Evolutionary conservation across 1,140 invertebrate genomes (phyloP), one percentile per base, ranked within the genome.

Genomic region (Calosoma granatense): DNA sequence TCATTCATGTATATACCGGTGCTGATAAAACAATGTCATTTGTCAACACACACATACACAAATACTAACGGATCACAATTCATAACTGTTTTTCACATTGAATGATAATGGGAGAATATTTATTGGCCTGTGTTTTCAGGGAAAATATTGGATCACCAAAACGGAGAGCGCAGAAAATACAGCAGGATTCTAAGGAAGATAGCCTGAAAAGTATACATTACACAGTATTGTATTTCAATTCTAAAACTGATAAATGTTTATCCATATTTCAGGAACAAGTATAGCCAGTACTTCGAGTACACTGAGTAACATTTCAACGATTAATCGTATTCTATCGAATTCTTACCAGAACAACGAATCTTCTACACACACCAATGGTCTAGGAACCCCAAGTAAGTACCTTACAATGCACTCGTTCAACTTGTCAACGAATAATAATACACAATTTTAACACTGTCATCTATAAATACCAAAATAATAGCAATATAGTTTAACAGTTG

Each of bases 71-170:
- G n/a, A n/a, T n/a, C n/a, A n/a, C n/a, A n/a, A n/a, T n/a, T n/a
- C n/a, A n/a, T n/a, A n/a, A n/a, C n/a, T n/a, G n/a, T n/a, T n/a
- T n/a, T n/a, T n/a, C n/a, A n/a, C n/a, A n/a, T n/a, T n/a, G n/a
- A n/a, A n/a, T n/a, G n/a, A n/a, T n/a, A n/a, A n/a, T n/a, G n/a
- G n/a, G n/a, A n/a, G n/a, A n/a, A n/a, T n/a, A n/a, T n/a, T n/a
- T n/a, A n/a, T n/a, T n/a, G n/a, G n/a, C n/a, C n/a, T n/a, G n/a
- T n/a, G n/a, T n/a, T 64, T 66, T 4, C 57, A 69, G 67, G 47
- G 60, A 65, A 47, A 21, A 17, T 17, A 59, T 53, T 54, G 61
- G 61, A 1, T 65, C 67, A 9, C 63, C 65, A 14, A 69, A 63
- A 59, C 55, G 63, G 26, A 59, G 66, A 58, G 56, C 60, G 30